Evolutionary conservation across 2,113 vertebrate species (phyloP).

Genomic region (Pelmatolapia mariae): DNA sequence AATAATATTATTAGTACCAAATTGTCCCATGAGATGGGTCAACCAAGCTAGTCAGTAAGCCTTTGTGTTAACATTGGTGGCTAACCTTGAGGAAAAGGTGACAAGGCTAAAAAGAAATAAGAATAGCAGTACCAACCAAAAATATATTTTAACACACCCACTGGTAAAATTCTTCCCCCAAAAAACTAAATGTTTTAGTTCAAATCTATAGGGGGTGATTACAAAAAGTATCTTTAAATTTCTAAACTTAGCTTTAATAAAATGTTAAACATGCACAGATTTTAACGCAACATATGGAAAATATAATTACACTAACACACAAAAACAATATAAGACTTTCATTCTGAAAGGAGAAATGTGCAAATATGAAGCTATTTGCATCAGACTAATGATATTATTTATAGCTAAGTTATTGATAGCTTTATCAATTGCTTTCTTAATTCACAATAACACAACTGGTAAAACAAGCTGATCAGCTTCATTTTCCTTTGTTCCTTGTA

Average conservation of each 20-base stretch:
- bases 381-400: neutral
- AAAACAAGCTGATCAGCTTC: neutral
- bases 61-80: neutral
- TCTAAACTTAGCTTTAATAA: neutral
- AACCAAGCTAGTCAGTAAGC: neutral
- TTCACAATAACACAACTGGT: neutral
- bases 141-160: neutral
- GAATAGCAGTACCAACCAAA: neutral
- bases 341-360: neutral
- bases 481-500: neutral
- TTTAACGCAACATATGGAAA: neutral
- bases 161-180: neutral
- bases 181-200: neutral
- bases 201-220: neutral
- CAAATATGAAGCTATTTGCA: neutral
- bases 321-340: accelerated
- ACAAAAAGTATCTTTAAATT: neutral
- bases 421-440: neutral
- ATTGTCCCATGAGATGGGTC: neutral
- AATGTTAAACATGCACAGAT: neutral
- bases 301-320: neutral
- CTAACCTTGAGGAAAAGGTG: neutral
- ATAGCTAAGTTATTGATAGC: neutral
- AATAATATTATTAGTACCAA: neutral
- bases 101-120: neutral